These are phyloP conservation scores for Menidia menidia DNA, from an alignment of 2,797 vertebrate genomes.

Conservation along the genomic window DNA sequence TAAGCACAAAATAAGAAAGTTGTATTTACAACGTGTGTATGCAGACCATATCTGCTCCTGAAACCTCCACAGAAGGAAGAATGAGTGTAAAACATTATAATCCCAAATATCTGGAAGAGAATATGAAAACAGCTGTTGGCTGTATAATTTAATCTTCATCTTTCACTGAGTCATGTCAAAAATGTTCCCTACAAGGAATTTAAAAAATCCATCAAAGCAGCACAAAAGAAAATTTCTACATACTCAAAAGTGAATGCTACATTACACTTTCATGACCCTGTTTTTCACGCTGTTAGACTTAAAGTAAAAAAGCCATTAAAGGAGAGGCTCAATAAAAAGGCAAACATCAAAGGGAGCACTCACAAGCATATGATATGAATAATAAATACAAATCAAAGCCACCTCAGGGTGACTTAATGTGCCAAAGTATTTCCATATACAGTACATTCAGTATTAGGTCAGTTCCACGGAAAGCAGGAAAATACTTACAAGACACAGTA, in stretches of 20 bases:
- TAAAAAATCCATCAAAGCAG: conserved; percentile 13
- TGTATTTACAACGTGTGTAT: neutral
- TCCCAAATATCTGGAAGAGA: neutral
- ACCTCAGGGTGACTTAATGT: conserved; percentile 11
- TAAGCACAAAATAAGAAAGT: neutral
- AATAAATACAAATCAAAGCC: conserved; percentile 20
- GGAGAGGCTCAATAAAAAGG: conserved; percentile 6
- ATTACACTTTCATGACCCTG: neutral
- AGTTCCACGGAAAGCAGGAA: conserved; percentile 15
- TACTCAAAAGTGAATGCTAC: neutral
- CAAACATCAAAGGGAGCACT: conserved; percentile 19
- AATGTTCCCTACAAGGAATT: conserved; percentile 13
- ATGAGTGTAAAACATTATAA: conserved; percentile 23
- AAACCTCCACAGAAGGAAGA: neutral
- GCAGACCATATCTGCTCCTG: neutral
- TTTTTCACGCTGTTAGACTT: conserved; percentile 23
- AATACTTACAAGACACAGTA: conserved; percentile 21
- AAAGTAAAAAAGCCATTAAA: conserved; percentile 14
- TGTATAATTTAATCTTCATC: conserved; percentile 22
- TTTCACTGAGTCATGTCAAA: neutral
- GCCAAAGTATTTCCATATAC: conserved; percentile 6
- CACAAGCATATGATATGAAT: conserved; percentile 1
- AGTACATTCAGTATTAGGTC: conserved; percentile 12
- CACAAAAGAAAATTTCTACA: conserved; percentile 9
- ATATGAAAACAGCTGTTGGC: conserved; percentile 6